Evolutionary conservation across 2,888 invertebrate genomes (phyloP).

Genomic region (Protodeltote pygarga): DNA sequence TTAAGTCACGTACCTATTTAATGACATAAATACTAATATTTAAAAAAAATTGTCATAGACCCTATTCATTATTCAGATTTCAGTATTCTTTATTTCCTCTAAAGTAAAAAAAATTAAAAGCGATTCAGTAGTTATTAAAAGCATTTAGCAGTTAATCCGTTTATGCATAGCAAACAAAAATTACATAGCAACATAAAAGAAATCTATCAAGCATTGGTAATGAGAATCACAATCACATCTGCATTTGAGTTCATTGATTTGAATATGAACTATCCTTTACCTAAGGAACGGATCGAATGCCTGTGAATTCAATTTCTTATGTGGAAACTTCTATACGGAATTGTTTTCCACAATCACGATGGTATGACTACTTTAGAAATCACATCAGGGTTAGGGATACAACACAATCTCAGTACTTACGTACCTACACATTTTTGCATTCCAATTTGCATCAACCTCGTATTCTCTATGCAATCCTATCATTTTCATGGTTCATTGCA

Average conservation of each 20-base stretch:
- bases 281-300: not conserved
- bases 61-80: not conserved
- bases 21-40: too few relatives aligned
- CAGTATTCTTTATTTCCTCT: not conserved
- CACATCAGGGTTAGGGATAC: not conserved
- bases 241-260: not conserved
- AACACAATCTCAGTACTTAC: slow-evolving; percentile 17
- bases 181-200: too few relatives aligned
- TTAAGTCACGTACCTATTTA: too few relatives aligned
- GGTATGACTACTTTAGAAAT: slow-evolving; percentile 19
- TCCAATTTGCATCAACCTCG: slow-evolving; percentile 42
- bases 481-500: too few relatives aligned
- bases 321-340: slow-evolving; percentile 7
- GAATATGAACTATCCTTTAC: not conserved
- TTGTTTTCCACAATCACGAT: slow-evolving; percentile 14
- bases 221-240: too few relatives aligned
- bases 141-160: too few relatives aligned
- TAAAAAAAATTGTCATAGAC: not conserved
- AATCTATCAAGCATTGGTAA: too few relatives aligned
- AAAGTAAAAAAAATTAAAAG: too few relatives aligned
- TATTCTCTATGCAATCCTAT: too few relatives aligned
- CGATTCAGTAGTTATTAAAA: too few relatives aligned
- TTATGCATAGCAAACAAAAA: too few relatives aligned
- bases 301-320: slow-evolving; percentile 18
- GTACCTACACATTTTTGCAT: slow-evolving; percentile 13